Evolutionary conservation across 2,113 vertebrate species (phyloP).

Genomic region (Otolemur garnettii): DNA sequence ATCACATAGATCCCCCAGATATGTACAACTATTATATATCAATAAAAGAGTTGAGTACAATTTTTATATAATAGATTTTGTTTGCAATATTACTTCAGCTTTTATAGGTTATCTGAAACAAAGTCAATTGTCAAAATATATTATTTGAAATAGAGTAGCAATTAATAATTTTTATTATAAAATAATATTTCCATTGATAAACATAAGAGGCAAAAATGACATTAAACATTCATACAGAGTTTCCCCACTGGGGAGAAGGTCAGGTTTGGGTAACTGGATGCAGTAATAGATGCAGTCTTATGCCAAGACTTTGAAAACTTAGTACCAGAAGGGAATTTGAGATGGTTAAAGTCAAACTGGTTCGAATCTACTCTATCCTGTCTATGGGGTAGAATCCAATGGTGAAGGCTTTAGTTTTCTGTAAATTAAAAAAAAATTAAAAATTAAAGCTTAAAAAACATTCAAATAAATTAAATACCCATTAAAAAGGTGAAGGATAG

Average conservation of each 20-base stretch:
- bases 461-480: background rate
- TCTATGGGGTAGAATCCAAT: too few relatives aligned
- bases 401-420: too few relatives aligned
- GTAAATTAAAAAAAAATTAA: too few relatives aligned
- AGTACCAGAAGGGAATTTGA: too few relatives aligned
- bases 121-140: background rate
- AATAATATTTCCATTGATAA: background rate
- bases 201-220: background rate
- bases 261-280: too few relatives aligned
- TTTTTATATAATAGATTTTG: background rate
- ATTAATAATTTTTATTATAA: background rate
- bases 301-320: too few relatives aligned
- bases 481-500: background rate
- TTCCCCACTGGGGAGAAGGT: too few relatives aligned
- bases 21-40: background rate
- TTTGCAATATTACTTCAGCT: background rate
- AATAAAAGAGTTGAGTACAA: background rate
- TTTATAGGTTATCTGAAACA: background rate
- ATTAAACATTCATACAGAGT: background rate
- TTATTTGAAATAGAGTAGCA: background rate
- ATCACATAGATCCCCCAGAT: background rate
- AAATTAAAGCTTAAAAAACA: too few relatives aligned
- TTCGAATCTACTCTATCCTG: too few relatives aligned
- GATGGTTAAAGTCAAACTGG: too few relatives aligned
- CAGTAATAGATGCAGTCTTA: too few relatives aligned